Conservation (phyloP, 2,797 vertebrate genomes). For the Pelochelys cantorii region DNA sequence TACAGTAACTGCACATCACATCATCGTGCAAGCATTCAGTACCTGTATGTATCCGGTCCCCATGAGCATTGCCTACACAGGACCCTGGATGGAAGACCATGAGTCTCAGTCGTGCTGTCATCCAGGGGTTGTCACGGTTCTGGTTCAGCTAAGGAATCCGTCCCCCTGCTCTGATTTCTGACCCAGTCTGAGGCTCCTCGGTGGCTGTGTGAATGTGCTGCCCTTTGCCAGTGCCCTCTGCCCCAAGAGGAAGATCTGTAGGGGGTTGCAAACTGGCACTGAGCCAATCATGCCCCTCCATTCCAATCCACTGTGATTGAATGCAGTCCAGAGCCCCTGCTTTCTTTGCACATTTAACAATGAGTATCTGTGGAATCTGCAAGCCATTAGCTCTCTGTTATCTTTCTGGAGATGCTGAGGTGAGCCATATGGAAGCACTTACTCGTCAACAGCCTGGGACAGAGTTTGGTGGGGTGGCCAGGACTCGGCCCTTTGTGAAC, state of each 20-base stretch:
- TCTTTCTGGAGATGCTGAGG: constrained; percentile 77
- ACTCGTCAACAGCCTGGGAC: constrained; percentile 76
- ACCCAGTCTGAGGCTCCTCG: rapidly evolving
- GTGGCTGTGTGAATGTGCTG: rapidly evolving
- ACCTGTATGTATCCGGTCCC: background rate
- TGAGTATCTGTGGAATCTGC: constrained; percentile 74
- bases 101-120: background rate
- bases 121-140: background rate
- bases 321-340: constrained; percentile 26
- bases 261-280: background rate
- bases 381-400: constrained; percentile 78
- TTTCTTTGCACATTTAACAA: background rate
- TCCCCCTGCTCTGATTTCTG: background rate
- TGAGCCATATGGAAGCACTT: constrained; percentile 80
- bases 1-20: background rate
- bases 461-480: constrained; percentile 73
- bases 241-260: background rate
- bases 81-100: background rate
- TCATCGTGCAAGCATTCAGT: rapidly evolving
- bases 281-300: background rate
- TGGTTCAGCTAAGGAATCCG: background rate
- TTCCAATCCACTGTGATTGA: constrained; percentile 67
- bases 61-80: background rate
- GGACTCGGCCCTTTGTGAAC: constrained; percentile 76
- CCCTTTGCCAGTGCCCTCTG: background rate